A percentile compares a stretch with the other conserved stretches of the same genome.
Evolutionary conservation across 2,888 invertebrate genomes (phyloP).

Genomic region (Ellobium chinense): DNA sequence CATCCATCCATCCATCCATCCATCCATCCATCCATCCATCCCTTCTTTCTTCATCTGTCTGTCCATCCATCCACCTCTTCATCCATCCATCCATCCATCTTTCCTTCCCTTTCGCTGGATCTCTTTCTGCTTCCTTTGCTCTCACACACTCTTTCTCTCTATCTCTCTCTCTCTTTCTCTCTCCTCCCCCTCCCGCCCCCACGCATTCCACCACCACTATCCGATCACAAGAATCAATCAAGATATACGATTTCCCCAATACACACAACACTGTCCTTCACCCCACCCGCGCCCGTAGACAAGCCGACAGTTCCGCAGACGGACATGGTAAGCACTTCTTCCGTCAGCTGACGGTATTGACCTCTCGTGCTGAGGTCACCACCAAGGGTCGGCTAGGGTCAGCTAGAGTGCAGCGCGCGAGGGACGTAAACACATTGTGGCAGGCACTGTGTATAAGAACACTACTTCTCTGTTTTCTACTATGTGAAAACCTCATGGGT

Average conservation of each 20-base stretch:
- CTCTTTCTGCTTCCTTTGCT: neutral
- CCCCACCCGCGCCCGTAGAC: neutral
- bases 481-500: no score
- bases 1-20: neutral
- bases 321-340: neutral
- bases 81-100: neutral
- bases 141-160: slow-evolving; percentile 17
- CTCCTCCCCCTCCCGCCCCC: neutral
- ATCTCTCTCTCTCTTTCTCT: neutral
- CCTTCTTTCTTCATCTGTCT: slow-evolving; percentile 2
- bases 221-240: neutral
- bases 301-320: neutral
- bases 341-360: neutral
- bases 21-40: neutral
- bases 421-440: neutral
- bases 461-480: no score
- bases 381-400: neutral
- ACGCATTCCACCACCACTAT: neutral
- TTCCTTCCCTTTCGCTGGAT: neutral
- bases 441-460: no score
- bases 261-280: neutral
- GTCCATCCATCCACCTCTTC: neutral
- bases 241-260: neutral
- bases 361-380: neutral
- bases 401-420: neutral